Evolutionary conservation across 2,888 invertebrate genomes (phyloP), one percentile per base, ranked within the genome.

Genomic region (Xylophagus ater): DNA sequence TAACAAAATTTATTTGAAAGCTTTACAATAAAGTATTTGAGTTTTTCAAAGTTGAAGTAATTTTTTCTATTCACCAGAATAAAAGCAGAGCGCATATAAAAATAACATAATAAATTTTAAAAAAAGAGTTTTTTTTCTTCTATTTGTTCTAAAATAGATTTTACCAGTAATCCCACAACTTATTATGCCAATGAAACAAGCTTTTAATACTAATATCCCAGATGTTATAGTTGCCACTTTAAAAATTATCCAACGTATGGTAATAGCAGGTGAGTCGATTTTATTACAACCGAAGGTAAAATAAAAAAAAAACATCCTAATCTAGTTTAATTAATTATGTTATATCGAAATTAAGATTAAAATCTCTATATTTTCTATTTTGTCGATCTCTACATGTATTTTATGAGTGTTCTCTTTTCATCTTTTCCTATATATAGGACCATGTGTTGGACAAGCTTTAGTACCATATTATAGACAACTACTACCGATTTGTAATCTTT

Each of bases 391-490:
- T n/a, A 5, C n/a, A 8, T 19, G 14, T 34, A 26, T 8, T 4
- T 6, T n/a, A 14, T 17, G 14, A 17, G 23, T 32, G 5, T 19
- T 37, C 1, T 10, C 10, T 40, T 32, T 25, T n/a, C 20, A 18
- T 15, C 20, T 9, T 28, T 18, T n/a, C 10, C 10, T 26, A 20
- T 36, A 31, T 15, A 34, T 12, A 65, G 65, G 59, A 23, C 64
- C 63, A 12, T 65, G 61, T 44, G 59, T 92, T n/a, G 96, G 94
- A 0, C 87, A 90, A 59, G 90, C 93, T 1, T 69, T 97, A 6
- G 92, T 96, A 6, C 94, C 94, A 0, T 96, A 93, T 68, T 97
- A 93, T 66, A 71, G 96, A 44, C 94, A 94, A 66, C 79, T 97
- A 49, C 68, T 97, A 42, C 92, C 94, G 1, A 75, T 81, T 5